These are phyloP conservation scores for Semnopithecus entellus DNA, from an alignment of 2,113 vertebrate species.

Conservation along the genomic window DNA sequence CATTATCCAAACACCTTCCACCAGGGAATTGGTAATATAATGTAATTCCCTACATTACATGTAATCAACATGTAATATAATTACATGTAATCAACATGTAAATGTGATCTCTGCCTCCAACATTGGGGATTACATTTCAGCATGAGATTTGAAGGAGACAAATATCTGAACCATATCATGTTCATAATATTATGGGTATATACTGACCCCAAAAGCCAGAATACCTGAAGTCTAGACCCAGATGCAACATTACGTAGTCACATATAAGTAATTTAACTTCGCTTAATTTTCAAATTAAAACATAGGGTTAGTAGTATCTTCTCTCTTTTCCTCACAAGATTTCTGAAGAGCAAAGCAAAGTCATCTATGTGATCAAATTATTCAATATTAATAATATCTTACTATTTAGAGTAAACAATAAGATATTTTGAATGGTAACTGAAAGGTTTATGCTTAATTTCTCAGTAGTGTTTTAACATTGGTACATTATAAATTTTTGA, in stretches of 20 bases:
- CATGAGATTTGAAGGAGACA: too few relatives aligned
- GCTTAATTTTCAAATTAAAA: slow-evolving; percentile 22
- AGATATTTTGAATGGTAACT: neutral
- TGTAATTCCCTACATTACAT: too few relatives aligned
- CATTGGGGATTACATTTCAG: too few relatives aligned
- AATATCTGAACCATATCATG: too few relatives aligned
- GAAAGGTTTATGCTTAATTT: neutral
- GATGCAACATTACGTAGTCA: neutral
- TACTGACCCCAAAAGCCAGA: neutral
- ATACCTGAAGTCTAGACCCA: neutral
- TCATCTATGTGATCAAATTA: neutral
- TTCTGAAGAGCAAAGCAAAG: neutral
- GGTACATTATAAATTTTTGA: neutral
- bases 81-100: too few relatives aligned
- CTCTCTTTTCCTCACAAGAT: neutral
- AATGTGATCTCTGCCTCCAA: too few relatives aligned
- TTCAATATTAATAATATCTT: neutral
- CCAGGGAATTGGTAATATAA: too few relatives aligned
- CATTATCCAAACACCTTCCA: too few relatives aligned
- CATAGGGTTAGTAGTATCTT: neutral
- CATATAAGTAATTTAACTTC: neutral
- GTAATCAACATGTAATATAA: too few relatives aligned
- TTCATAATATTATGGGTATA: neutral
- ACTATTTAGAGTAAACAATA: neutral
- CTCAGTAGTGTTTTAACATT: neutral